Conservation (phyloP, 2,888 invertebrate genomes). For the Plagiodera versicolora region DNA sequence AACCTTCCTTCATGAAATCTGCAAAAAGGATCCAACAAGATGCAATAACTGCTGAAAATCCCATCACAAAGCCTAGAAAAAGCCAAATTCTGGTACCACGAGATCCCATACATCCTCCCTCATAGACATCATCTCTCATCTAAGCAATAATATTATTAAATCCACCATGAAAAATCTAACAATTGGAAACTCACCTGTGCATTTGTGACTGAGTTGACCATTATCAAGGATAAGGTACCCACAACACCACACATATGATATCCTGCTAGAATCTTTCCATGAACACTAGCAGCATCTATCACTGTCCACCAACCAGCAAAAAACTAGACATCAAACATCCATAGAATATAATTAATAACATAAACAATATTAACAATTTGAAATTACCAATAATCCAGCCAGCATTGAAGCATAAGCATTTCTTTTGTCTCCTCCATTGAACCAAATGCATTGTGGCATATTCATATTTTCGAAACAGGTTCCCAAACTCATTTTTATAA, state of each 20-base stretch:
- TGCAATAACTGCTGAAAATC: conserved; percentile 94
- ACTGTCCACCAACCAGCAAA: conserved; percentile 98
- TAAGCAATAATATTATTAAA: conserved; percentile 37
- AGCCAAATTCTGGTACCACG: conserved; percentile 92
- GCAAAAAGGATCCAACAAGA: conserved; percentile 96
- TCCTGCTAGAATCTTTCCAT: conserved; percentile 69
- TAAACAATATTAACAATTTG: conserved; percentile 16
- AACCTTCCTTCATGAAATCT: conserved; percentile 73
- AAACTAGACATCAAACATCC: conserved; percentile 66
- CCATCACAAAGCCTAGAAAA: conserved; percentile 94
- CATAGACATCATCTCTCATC: conserved; percentile 80
- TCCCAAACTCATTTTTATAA: conserved; percentile 42
- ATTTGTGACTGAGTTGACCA: conserved; percentile 97
- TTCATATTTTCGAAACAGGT: conserved; percentile 70
- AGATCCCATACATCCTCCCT: conserved; percentile 82
- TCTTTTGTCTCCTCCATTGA: conserved; percentile 81
- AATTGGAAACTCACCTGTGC: conserved; percentile 67
- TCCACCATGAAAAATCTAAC: background rate
- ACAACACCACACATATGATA: conserved; percentile 94
- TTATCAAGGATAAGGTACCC: conserved; percentile 90
- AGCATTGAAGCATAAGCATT: conserved; percentile 85
- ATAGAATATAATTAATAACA: background rate
- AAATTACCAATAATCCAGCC: conserved; percentile 81
- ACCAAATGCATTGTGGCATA: conserved; percentile 78
- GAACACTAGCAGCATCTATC: conserved; percentile 88